Base-by-base conservation (phyloP, 2,113 vertebrate genomes). In the Stegastes partitus region DNA sequence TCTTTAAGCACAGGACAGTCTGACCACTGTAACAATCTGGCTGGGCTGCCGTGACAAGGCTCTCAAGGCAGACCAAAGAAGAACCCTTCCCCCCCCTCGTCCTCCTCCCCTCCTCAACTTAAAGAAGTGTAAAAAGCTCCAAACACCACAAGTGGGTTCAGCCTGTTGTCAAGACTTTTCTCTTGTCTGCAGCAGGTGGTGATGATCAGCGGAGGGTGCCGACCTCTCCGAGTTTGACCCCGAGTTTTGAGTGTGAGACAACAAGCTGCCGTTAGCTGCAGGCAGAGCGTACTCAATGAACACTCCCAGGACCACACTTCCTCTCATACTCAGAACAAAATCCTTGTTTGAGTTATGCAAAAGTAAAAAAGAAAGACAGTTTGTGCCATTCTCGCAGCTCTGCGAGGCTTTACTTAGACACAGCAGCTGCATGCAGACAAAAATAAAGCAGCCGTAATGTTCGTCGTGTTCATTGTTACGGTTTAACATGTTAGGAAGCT, bases 21-120 rank as follows among this genome's bases (percentile, higher is more conserved):
- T 90, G 90, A 88, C 78, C 76, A 78, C 53, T 70, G 44, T 23
- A 53, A 76, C 58, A 69, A 69, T 75, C 80, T 67, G 34, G 55
- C 62, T 53, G 57, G 25, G 14, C 56, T 81, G 72, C 62, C n/a
- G 18, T 62, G 63, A 79, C 75, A 78, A 89, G 83, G 11, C 21
- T 59, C 51, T 68, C 26, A 56, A 69, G 37, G 39, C 21, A 77
- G 53, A 53, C 10, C 56, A 16, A 67, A 25, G 57, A 39, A 64
- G 34, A 45, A 55, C 10, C 22, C 23, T 31, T n/a, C n/a, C 18
- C 19, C 8, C 45, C 34, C 45, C 28, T 31, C 28, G 5, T 31
- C 28, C 28, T 31, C 28, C 31, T 10, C 31, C 31, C 31, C 31
- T 34, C 66, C 50, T 18, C n/a, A 18, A 47, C 4, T n/a, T 25